These are phyloP conservation scores for Pseudomugil gertrudae DNA, from an alignment of 2,797 vertebrate genomes.

Conservation along the genomic window DNA sequence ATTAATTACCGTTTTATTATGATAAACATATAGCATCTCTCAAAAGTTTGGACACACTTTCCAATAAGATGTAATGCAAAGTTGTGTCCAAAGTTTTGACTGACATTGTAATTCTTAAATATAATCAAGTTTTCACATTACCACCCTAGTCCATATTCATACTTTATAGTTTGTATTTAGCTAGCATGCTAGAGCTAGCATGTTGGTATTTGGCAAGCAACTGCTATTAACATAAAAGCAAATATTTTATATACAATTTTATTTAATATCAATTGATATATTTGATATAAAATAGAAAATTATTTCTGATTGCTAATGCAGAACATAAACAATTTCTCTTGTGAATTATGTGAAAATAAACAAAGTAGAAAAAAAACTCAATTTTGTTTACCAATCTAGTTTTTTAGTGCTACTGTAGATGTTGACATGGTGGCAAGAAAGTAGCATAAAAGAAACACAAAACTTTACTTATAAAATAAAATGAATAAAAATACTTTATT, in stretches of 20 bases:
- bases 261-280: background rate
- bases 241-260: too few relatives aligned
- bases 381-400: too few relatives aligned
- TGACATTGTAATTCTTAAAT: background rate
- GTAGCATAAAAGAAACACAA: background rate
- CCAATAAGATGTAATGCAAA: background rate
- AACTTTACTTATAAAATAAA: background rate
- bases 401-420: background rate
- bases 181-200: too few relatives aligned
- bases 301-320: background rate
- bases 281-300: background rate
- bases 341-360: too few relatives aligned
- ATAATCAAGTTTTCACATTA: background rate
- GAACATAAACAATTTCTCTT: background rate
- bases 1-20: background rate
- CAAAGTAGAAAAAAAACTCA: too few relatives aligned
- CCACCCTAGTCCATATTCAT: too few relatives aligned
- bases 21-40: background rate
- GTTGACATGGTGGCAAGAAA: too few relatives aligned
- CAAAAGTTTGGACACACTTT: background rate
- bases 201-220: too few relatives aligned
- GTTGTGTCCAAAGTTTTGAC: too few relatives aligned
- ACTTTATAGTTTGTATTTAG: too few relatives aligned
- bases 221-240: too few relatives aligned
- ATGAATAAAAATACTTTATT: slow-evolving; percentile 2